phyloP scores from a whole-genome alignment of 2,888 invertebrate species.

The Melinaea marsaeus region DNA sequence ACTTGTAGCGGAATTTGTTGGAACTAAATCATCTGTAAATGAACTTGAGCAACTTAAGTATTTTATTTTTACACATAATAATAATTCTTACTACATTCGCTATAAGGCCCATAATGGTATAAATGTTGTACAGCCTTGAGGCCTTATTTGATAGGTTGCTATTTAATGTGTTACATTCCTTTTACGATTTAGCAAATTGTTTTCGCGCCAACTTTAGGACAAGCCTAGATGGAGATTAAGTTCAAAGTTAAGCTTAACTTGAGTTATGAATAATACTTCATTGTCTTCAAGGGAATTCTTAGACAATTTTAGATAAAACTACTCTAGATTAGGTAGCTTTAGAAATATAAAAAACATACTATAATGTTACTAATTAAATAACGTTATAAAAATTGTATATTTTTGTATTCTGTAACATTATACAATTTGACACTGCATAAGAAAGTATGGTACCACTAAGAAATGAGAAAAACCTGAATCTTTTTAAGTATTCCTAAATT shows the following conservation, averaged over 20 bases:
- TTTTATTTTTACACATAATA: constrained; percentile 39
- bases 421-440: too few species aligned
- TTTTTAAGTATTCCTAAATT: too few species aligned
- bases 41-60: constrained; percentile 38
- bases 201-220: constrained; percentile 46
- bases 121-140: constrained; percentile 40
- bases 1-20: constrained; percentile 40
- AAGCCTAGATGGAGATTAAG: constrained; percentile 25
- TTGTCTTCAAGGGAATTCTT: background rate
- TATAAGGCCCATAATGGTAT: constrained; percentile 49
- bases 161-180: constrained; percentile 47
- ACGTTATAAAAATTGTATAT: too few species aligned
- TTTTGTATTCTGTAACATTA: too few species aligned
- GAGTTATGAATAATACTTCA: background rate
- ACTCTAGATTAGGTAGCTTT: too few species aligned
- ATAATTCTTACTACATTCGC: constrained; percentile 50
- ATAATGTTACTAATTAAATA: too few species aligned
- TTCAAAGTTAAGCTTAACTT: constrained; percentile 12
- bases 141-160: constrained; percentile 33
- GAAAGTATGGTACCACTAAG: too few species aligned
- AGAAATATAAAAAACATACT: too few species aligned
- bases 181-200: constrained; percentile 49
- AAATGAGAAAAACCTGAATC: too few species aligned
- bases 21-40: constrained; percentile 51
- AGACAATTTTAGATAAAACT: background rate